Conservation (phyloP, 2,113 vertebrate species). For the Motacilla tschutschensis region DNA sequence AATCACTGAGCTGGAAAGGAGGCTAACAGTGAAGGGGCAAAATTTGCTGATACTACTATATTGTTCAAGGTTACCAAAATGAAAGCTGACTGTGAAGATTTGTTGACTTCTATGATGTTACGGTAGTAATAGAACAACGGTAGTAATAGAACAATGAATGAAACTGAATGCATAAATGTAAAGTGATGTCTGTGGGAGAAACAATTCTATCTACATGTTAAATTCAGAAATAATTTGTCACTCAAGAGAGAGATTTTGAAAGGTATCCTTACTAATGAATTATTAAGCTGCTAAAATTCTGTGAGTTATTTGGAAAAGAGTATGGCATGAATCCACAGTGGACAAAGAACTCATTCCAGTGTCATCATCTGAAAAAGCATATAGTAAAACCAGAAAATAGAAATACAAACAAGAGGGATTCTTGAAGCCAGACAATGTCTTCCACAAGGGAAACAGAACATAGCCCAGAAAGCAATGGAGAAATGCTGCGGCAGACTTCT, state of each 20-base stretch:
- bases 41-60: not conserved
- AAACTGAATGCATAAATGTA: not conserved
- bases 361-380: not conserved
- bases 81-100: constrained; percentile 1
- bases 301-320: not conserved
- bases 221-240: not conserved
- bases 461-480: not conserved
- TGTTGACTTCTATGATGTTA: not conserved
- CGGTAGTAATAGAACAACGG: not conserved
- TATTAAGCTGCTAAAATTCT: not conserved
- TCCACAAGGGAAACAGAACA: accelerated
- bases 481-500: not conserved
- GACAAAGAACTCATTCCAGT: not conserved
- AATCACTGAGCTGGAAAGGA: not conserved
- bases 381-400: not conserved
- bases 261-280: not conserved
- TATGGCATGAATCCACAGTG: not conserved
- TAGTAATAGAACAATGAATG: not conserved
- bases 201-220: not conserved
- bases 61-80: not conserved
- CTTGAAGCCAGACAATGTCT: not conserved
- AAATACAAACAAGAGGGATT: not conserved
- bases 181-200: not conserved
- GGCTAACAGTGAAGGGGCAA: not conserved
- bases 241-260: not conserved